Evolutionary conservation across 1,140 invertebrate species (phyloP).

Genomic region (Stenopsyche tienmushanensis): DNA sequence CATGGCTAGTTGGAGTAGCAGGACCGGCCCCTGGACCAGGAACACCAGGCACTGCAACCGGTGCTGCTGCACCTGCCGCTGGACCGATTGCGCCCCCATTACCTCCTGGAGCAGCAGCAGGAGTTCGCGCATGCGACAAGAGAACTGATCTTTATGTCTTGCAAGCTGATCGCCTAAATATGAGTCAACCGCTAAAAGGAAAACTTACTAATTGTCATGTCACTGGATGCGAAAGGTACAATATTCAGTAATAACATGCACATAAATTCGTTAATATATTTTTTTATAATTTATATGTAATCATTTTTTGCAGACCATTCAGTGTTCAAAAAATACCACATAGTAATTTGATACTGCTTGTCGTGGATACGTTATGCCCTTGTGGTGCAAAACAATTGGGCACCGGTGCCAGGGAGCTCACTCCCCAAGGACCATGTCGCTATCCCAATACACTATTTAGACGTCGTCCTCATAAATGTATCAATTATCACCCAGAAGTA

Average conservation of each 20-base stretch:
- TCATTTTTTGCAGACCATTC: constrained; percentile 67
- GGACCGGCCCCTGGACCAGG: constrained; percentile 41
- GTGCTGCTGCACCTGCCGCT: constrained; percentile 47
- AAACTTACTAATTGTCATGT: constrained; percentile 88
- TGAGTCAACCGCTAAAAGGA: constrained; percentile 71
- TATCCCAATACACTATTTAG: constrained; percentile 57
- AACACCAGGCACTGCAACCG: constrained; percentile 46
- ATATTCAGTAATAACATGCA: background rate
- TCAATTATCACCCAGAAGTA: constrained; percentile 86
- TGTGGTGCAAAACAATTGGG: constrained; percentile 83
- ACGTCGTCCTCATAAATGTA: constrained; percentile 75
- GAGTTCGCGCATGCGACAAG: constrained; percentile 76
- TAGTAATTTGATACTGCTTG: constrained; percentile 86
- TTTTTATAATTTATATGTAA: too few species aligned
- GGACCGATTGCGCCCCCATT: constrained; percentile 51
- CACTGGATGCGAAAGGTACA: constrained; percentile 83
- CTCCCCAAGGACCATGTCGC: constrained; percentile 56
- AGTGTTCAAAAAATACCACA: constrained; percentile 91
- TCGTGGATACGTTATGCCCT: constrained; percentile 86
- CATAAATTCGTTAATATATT: too few species aligned
- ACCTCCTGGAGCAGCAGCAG: constrained; percentile 54
- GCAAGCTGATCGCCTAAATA: constrained; percentile 76
- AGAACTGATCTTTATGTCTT: constrained; percentile 84
- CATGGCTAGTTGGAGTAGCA: background rate
- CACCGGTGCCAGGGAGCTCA: constrained; percentile 74